Evolutionary conservation across 1,140 invertebrate genomes (phyloP).

Genomic region (Rhagoletis zephyria): DNA sequence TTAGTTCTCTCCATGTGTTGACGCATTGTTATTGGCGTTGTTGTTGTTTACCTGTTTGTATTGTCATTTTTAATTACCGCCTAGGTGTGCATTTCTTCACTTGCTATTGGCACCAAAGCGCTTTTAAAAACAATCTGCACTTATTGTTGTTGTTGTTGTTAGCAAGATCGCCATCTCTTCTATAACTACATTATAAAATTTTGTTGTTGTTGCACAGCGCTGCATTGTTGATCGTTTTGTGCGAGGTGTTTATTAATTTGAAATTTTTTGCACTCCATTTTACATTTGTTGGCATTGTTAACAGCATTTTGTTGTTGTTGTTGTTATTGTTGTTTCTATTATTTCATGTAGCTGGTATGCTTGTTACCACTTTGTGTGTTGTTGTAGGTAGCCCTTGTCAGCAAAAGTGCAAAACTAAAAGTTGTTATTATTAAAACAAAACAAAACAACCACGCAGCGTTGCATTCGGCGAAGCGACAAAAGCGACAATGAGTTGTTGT

Average conservation of each 20-base stretch:
- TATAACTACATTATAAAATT: too few species aligned
- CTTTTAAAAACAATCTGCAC: background rate
- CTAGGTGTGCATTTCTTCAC: background rate
- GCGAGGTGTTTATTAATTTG: too few species aligned
- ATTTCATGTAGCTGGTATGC: background rate
- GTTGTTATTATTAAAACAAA: background rate
- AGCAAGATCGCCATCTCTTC: too few species aligned
- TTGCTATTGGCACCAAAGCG: too few species aligned
- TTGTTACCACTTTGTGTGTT: background rate
- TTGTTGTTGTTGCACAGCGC: too few species aligned
- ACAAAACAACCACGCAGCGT: background rate
- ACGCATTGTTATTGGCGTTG: background rate
- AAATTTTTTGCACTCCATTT: too few species aligned
- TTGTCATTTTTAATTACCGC: constrained; percentile 3
- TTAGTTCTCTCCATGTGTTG: too few species aligned
- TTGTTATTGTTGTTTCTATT: background rate
- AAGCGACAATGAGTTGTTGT: too few species aligned
- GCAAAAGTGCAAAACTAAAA: background rate
- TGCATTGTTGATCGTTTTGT: too few species aligned
- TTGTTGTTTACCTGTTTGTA: background rate
- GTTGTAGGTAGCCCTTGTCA: background rate
- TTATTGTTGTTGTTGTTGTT: background rate
- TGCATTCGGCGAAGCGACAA: background rate
- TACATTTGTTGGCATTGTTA: too few species aligned
- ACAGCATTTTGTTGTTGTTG: too few species aligned